Base-by-base conservation (phyloP, 2,888 invertebrate species). In the Perdita meconis region DNA sequence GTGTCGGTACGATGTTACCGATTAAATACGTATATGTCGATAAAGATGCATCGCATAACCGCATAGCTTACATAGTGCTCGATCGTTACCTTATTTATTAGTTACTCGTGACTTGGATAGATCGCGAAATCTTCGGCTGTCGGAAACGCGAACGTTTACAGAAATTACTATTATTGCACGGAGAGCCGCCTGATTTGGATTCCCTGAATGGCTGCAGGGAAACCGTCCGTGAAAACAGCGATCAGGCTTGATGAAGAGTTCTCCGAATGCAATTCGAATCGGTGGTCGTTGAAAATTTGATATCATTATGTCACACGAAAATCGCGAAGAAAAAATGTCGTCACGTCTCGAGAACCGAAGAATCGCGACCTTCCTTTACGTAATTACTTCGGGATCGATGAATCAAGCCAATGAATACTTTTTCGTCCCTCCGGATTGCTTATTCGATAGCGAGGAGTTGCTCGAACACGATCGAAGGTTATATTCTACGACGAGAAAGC, bases 201-300 rank as follows among this genome's bases (percentile, higher is more conserved):
- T 93, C 91, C 93, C 93, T 94, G 94, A 94, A 94, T 94, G 94
- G 94, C 94, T 94, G 94, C 94, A 94, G 94, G 92, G 93, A 93
- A 94, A 93, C 94, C 93, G 85, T n/a, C n/a, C n/a, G n/a, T n/a
- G 71, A 60, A 36, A 70, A 61, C 78, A 64, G 87, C 92, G 90
- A 89, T 90, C 91, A 91, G 93, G 93, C 83, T 10, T 57, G 16
- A 90, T 91, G 90, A 92, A 92, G 89, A 64, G 89, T 88, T 89
- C 88, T 86, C 84, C 60, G 6, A 38, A 51, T 10, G 60, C 1
- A 16, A 38, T 60, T 19, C n/a, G 26, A 42, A 66, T 38, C 13
- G 8, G n/a, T 12, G 30, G 30, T 30, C 6, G 1, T 0, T 19
- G 34, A 34, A 8, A 2, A 19, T 16, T 12, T 40, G 24, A 6